Evolutionary conservation across 2,113 vertebrate genomes (phyloP), one percentile per base, ranked within the genome.

Genomic region (Aphelocoma coerulescens): DNA sequence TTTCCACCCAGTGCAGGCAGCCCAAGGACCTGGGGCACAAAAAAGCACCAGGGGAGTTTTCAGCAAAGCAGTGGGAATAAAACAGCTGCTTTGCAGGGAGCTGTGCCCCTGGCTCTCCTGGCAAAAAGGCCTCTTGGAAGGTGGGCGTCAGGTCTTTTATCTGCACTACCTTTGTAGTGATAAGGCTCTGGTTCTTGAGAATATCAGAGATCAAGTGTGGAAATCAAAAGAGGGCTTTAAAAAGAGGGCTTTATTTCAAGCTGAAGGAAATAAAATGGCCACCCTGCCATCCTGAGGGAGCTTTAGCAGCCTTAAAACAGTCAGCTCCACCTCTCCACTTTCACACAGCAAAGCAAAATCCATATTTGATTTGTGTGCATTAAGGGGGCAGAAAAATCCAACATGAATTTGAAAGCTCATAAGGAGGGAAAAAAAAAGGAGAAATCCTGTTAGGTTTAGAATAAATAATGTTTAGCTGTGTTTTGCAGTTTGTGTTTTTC

Each of bases 401-500:
- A 15, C 80, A 35, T 58, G 71, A 81, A 68, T 35, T 7, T 54
- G 67, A 89, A 88, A 89, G 54, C 19, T 72, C 58, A 9, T 20
- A 39, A 76, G 28, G 16, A 48, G 10, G 43, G 49, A 57, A 48
- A 51, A 52, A 52, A 33, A 23, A 9, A 5, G 6, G 11, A 16
- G 6, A 86, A 74, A 61, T 41, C 13, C 46, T 65, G 35, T 57
- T 84, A 57, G 22, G 39, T 68, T 93, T 78, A 90, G 35, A 88
- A 93, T 55, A 94, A 94, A 78, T 27, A 79, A 12, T 23, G 44
- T 44, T 91, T 69, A 90, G 35, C 62, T 89, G 4, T 66, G 54
- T 95, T 89, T 89, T 93, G 87, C 65, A 68, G 90, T 55, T 78
- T 74, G 41, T 78, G 32, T 81, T 86, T 74, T 92, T 94, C 52